Evolutionary conservation across 2,113 vertebrate species (phyloP), one percentile per base, ranked within the genome.

Genomic region (Cepphus grylle): DNA sequence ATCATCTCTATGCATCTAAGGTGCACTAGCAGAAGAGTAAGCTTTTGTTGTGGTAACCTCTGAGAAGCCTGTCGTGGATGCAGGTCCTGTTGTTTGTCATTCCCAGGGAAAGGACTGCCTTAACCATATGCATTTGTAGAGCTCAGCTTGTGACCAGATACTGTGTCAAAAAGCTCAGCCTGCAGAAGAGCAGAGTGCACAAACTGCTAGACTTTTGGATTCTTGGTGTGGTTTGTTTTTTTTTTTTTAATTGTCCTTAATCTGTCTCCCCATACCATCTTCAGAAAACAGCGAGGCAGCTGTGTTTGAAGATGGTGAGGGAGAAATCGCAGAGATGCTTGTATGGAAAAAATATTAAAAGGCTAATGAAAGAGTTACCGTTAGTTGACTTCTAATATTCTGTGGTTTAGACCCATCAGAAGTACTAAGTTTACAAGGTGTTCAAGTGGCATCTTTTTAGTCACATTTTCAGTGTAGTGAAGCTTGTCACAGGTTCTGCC

Each of bases 121-220:
- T 62, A 53, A 9, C 49, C 3, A 1, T 3, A 1, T 40, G 20
- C 2, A 0, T 61, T 36, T 56, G 19, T 34, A 26, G 34, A 82
- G 32, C 29, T 92, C 52, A 23, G 36, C 1, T 0, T 56, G 21
- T 29, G 25, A 59, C 9, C 40, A 47, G 40, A 6, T 49, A 19
- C 3, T n/a, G 9, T 27, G 73, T 38, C 27, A 40, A 63, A 79
- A 87, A 45, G 15, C 56, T 90, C 38, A 78, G 42, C 47, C 32
- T 30, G 49, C 25, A 61, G 43, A 69, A 30, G 65, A 79, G 59
- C 59, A 34, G n/a, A 38, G 23, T 21, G 43, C n/a, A 2, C 30
- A 19, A 42, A 30, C 20, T 56, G 19, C 12, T 25, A 59, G 81
- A 50, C 38, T 76, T 71, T 55, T 52, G 86, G 86, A 8, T 78